Base-by-base conservation (phyloP, 2,888 invertebrate species). In the Tenodera sinensis region DNA sequence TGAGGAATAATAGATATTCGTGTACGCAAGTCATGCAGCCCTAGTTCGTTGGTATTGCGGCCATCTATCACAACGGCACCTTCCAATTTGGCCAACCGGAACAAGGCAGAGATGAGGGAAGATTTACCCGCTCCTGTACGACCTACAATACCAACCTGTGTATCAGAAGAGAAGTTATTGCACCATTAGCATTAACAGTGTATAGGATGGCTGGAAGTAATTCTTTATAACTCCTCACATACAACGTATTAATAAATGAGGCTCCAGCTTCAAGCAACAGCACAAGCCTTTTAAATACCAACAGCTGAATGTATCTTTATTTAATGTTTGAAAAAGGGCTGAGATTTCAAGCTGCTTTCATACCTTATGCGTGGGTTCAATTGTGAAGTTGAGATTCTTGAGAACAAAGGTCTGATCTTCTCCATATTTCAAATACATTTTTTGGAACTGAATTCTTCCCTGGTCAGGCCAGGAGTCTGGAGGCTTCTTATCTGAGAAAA, bases 1-100 rank as follows among this genome's bases (percentile, higher is more conserved):
- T 96, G 96, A n/a, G 97, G 97, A 91, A 97, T 96, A 90, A 97
- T 96, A 27, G 96, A 96, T 91, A 97, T 95, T 91, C 95, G 95
- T 47, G 94, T 94, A 28, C 97, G 93, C 81, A 96, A 93, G 86
- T 95, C 95, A 93, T 95, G 94, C 47, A 95, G 89, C 8, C 90
- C 90, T 28, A 90, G 83, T 9, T 82, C 42, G 27, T 86, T 84
- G 8, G 90, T 91, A 85, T 91, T 90, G 25, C 94, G 90, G 28
- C 92, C 93, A 91, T 95, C 95, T 89, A 95, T 94, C 83, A 91
- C 88, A 47, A 95, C 92, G 0, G 90, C 89, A 2, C 95, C 95
- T 8, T 91, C 91, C 1, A 93, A 93, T 30, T 88, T 71, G 25
- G 90, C 90, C 85, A 91, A 89, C 15, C 90, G 88, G 89, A 90